Evolutionary conservation across 2,797 vertebrate species (phyloP).

Genomic region (Helarctos malayanus): DNA sequence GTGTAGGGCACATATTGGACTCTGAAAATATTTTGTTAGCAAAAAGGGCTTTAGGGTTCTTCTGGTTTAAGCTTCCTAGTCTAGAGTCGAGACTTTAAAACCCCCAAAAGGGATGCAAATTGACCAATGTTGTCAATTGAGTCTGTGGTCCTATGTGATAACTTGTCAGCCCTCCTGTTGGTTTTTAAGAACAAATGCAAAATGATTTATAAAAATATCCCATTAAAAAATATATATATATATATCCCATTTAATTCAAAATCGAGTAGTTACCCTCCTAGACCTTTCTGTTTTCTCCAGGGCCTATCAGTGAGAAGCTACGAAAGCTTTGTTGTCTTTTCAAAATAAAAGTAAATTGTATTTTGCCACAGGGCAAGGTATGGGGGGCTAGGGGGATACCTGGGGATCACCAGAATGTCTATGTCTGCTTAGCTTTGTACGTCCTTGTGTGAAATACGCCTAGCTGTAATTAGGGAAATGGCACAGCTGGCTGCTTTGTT

Average conservation of each 20-base stretch:
- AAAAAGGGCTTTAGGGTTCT: background rate
- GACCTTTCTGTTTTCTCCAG: background rate
- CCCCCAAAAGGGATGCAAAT: background rate
- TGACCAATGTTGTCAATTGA: background rate
- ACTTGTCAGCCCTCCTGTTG: background rate
- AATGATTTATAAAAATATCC: background rate
- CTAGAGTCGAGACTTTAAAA: background rate
- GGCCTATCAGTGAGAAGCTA: background rate
- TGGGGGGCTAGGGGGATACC: too few species aligned
- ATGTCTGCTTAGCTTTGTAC: background rate
- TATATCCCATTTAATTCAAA: background rate
- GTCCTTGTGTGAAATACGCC: background rate
- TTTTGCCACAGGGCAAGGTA: background rate
- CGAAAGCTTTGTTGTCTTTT: constrained; percentile 9
- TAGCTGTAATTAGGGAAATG: background rate
- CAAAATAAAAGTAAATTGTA: background rate
- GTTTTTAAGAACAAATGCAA: constrained; percentile 10
- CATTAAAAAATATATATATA: background rate
- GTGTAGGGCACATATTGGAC: background rate
- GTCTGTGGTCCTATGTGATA: background rate
- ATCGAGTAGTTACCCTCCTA: background rate
- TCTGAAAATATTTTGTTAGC: background rate
- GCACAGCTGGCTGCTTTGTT: background rate
- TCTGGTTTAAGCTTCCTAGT: background rate
- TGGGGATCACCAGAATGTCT: background rate